Evolutionary conservation across 2,797 vertebrate genomes (phyloP).

Genomic region (Vespertilio murinus): DNA sequence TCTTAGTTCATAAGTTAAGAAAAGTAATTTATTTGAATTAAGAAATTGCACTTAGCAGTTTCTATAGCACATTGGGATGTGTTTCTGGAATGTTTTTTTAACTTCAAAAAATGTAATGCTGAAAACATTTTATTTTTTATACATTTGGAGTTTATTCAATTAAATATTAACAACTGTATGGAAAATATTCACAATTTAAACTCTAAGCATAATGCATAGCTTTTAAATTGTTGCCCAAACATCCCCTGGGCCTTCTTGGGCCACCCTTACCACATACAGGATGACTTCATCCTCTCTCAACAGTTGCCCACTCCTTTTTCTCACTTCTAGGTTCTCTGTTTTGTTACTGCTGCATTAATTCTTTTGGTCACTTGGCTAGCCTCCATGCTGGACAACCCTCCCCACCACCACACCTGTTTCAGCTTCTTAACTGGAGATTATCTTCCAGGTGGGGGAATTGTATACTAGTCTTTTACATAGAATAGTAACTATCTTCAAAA

Average conservation of each 20-base stretch:
- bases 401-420: background rate
- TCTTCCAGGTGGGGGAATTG: background rate
- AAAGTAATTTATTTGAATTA: background rate
- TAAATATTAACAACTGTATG: background rate
- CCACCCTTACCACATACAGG: background rate
- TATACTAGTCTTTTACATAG: background rate
- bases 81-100: background rate
- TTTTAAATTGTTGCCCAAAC: background rate
- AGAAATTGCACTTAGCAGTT: background rate
- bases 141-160: background rate
- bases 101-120: slow-evolving; percentile 20
- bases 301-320: background rate
- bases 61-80: background rate
- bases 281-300: background rate
- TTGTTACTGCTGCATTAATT: background rate
- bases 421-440: background rate
- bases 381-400: background rate
- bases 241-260: background rate
- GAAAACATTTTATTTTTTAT: background rate
- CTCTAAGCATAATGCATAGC: background rate
- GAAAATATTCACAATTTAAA: slow-evolving; percentile 8
- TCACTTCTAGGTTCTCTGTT: background rate
- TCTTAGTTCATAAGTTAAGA: background rate
- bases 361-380: background rate
- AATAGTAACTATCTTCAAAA: background rate